These are phyloP conservation scores for Neopelma chrysocephalum DNA, from an alignment of 2,797 vertebrate genomes.

Conservation along the genomic window DNA sequence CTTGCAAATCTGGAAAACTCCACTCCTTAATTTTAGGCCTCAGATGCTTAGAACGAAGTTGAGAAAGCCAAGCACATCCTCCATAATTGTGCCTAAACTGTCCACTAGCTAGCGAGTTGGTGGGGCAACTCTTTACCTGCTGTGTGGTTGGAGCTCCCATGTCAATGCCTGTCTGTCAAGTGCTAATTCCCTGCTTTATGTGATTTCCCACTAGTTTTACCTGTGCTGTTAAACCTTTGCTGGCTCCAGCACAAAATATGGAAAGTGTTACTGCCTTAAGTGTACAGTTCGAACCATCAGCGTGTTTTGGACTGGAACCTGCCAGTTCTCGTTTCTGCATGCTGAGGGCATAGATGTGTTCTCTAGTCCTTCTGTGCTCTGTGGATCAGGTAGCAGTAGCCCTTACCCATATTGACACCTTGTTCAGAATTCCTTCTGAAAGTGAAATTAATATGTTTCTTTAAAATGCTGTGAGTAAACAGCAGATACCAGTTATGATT, in stretches of 20 bases:
- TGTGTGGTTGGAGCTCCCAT: not conserved
- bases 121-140: not conserved
- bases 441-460: not conserved
- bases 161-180: not conserved
- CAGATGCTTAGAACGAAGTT: not conserved
- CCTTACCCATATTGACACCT: not conserved
- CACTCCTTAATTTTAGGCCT: not conserved
- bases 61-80: not conserved
- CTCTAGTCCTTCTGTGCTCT: not conserved
- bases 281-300: not conserved
- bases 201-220: not conserved
- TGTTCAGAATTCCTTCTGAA: not conserved
- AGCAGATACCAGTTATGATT: not conserved
- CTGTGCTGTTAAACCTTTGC: not conserved
- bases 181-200: not conserved
- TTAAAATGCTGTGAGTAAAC: not conserved
- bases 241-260: not conserved
- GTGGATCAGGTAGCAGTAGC: not conserved
- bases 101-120: not conserved
- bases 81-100: not conserved
- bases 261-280: not conserved
- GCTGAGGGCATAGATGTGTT: not conserved
- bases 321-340: not conserved
- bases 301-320: not conserved
- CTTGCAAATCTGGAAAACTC: not conserved